Evolutionary conservation across 2,888 invertebrate species (phyloP).

Genomic region (Leucophenga maculata): DNA sequence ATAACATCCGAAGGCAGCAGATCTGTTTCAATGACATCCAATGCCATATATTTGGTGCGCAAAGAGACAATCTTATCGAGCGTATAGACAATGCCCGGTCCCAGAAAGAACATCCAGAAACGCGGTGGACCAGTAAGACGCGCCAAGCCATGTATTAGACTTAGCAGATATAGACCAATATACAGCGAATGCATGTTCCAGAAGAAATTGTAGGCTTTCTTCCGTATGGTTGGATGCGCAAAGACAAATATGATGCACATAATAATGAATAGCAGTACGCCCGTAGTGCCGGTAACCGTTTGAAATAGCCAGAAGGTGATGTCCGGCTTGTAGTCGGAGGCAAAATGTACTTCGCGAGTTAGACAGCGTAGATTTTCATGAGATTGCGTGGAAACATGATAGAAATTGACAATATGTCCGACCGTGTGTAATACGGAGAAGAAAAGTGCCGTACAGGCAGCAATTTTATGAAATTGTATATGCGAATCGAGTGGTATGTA

Average conservation of each 20-base stretch:
- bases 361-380: conserved; percentile 92
- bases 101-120: conserved; percentile 95
- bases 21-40: conserved; percentile 95
- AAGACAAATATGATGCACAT: conserved; percentile 98
- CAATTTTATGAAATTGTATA: conserved; percentile 97
- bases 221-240: conserved; percentile 92
- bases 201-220: conserved; percentile 95
- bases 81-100: conserved; percentile 90
- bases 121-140: conserved; percentile 91
- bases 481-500: conserved; percentile 95
- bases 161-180: conserved; percentile 86
- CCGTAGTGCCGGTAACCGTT: conserved; percentile 91
- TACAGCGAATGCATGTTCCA: conserved; percentile 95
- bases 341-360: conserved; percentile 93
- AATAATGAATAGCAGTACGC: conserved; percentile 88
- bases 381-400: conserved; percentile 96
- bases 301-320: conserved; percentile 97
- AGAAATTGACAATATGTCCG: conserved; percentile 97
- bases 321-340: conserved; percentile 93
- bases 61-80: conserved; percentile 94
- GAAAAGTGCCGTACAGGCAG: conserved; percentile 93
- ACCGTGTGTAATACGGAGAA: conserved; percentile 93
- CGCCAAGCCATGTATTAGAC: conserved; percentile 91
- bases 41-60: conserved; percentile 90
- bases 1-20: conserved; percentile 94